phyloP scores from a whole-genome alignment of 1,140 invertebrate species.

The Melanaphis sacchari region DNA sequence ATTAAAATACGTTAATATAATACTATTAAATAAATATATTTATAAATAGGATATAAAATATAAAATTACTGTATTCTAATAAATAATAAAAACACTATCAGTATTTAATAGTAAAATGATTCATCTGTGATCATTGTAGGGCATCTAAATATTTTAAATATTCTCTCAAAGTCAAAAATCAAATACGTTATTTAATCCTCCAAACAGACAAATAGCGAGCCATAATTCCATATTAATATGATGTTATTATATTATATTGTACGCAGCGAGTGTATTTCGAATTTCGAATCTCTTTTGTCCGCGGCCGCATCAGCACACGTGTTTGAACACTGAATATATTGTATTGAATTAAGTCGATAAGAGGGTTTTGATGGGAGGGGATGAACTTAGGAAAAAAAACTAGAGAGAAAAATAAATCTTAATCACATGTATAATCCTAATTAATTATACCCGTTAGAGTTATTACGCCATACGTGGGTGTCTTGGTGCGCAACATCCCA shows the following conservation, averaged over 20 bases:
- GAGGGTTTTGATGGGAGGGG: background rate
- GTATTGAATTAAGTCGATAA: background rate
- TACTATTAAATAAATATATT: too few species aligned
- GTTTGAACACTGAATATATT: background rate
- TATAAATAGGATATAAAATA: too few species aligned
- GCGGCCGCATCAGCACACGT: background rate
- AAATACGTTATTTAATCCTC: too few species aligned
- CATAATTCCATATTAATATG: background rate
- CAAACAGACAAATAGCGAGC: too few species aligned
- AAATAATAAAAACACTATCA: too few species aligned
- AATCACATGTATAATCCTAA: conserved; percentile 49
- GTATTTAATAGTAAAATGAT: too few species aligned
- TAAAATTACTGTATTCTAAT: too few species aligned
- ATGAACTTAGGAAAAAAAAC: background rate
- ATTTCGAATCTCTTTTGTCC: background rate
- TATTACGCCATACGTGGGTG: conserved; percentile 41
- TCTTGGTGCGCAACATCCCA: background rate
- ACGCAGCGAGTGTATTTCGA: background rate
- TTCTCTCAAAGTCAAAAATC: too few species aligned
- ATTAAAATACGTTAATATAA: too few species aligned
- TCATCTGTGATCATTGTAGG: too few species aligned
- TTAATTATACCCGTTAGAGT: conserved; percentile 37
- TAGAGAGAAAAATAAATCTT: background rate
- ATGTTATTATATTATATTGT: background rate
- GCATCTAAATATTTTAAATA: too few species aligned